phyloP scores from a whole-genome alignment of 2,113 vertebrate genomes.

The Orycteropus afer region DNA sequence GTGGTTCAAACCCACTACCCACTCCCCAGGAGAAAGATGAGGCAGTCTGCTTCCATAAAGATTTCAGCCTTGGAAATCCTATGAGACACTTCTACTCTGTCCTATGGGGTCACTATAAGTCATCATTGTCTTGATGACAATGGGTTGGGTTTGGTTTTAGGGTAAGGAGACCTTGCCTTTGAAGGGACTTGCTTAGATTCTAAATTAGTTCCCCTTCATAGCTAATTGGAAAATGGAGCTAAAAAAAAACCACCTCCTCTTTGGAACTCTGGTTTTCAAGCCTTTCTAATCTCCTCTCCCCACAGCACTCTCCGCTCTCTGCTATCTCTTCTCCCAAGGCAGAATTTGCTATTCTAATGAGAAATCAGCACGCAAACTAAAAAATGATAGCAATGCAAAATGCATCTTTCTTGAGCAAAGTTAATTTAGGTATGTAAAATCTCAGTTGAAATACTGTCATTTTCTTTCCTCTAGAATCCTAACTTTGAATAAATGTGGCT shows the following conservation, averaged over 20 bases:
- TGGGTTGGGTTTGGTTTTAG: background rate
- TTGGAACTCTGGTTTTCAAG: constrained; percentile 42
- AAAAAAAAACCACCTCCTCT: constrained; percentile 40
- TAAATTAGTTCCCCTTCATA: constrained; percentile 47
- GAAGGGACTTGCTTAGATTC: background rate
- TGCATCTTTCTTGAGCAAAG: constrained; percentile 82
- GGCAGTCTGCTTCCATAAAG: no score
- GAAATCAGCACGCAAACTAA: constrained; percentile 53
- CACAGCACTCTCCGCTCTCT: background rate
- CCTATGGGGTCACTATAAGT: background rate
- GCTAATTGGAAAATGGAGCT: constrained; percentile 58
- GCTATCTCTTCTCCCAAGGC: background rate
- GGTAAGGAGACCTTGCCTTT: background rate
- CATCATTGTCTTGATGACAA: background rate
- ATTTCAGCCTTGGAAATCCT: no score
- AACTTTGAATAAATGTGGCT: constrained; percentile 84
- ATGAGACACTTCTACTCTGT: background rate
- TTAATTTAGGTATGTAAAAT: constrained; percentile 82
- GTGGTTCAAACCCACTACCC: no score
- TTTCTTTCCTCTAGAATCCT: constrained; percentile 74
- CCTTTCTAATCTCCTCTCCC: constrained; percentile 29
- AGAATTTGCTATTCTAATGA: constrained; percentile 72
- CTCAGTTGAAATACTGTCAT: constrained; percentile 82
- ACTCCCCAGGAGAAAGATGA: no score
- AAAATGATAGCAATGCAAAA: constrained; percentile 67